Evolutionary conservation across 2,888 invertebrate species (phyloP).

Genomic region (Panorpa germanica): DNA sequence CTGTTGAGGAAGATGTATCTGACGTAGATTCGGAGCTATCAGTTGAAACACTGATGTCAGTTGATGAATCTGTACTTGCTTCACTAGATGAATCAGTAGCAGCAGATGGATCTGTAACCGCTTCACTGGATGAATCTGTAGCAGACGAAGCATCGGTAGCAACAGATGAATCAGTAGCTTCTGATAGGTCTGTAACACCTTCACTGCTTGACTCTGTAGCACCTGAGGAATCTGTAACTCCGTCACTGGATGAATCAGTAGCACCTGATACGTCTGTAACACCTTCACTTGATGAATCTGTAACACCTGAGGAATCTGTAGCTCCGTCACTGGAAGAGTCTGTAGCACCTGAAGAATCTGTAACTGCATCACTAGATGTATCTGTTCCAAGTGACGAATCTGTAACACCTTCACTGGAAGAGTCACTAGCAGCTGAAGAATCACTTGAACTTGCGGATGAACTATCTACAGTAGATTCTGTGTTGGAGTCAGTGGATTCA

Average conservation of each 20-base stretch:
- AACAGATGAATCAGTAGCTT: slow-evolving; percentile 11
- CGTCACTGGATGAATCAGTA: slow-evolving; percentile 6
- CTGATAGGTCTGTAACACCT: slow-evolving; percentile 13
- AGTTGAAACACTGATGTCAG: slow-evolving; percentile 9
- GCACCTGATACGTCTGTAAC: slow-evolving; percentile 2
- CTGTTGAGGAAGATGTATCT: slow-evolving; percentile 7
- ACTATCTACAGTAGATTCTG: slow-evolving; percentile 13
- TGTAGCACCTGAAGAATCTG: slow-evolving; percentile 13
- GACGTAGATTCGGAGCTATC: slow-evolving; percentile 1
- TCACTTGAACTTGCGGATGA: slow-evolving; percentile 15
- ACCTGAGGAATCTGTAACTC: slow-evolving; percentile 12
- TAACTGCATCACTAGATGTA: slow-evolving; percentile 11
- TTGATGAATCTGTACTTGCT: slow-evolving; percentile 8
- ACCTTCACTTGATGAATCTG: slow-evolving; percentile 10
- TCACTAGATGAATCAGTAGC: slow-evolving; percentile 8
- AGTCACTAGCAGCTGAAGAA: slow-evolving; percentile 10
- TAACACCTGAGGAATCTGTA: slow-evolving; percentile 9
- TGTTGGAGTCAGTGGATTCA: neutral
- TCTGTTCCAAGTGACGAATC: slow-evolving; percentile 9
- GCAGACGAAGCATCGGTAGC: slow-evolving; percentile 8
- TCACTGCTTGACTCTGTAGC: slow-evolving; percentile 13
- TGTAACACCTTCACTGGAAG: slow-evolving; percentile 8
- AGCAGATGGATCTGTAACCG: slow-evolving; percentile 9
- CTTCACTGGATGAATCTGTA: slow-evolving; percentile 7
- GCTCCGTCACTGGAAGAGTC: too few relatives aligned